phyloP scores from a whole-genome alignment of 1,140 invertebrate species.

The Stenopsyche tienmushanensis region DNA sequence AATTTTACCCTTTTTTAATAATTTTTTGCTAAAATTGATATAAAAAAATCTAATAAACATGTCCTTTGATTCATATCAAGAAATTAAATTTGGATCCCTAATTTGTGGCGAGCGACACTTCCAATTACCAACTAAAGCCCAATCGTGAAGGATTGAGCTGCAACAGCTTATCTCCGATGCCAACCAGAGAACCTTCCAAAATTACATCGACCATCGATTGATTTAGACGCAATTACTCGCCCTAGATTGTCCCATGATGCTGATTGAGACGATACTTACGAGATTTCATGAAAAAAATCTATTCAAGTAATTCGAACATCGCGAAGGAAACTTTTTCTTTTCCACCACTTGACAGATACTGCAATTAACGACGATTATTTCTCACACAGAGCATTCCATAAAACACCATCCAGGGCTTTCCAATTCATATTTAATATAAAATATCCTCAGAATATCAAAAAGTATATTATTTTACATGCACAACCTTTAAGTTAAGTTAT shows the following conservation, averaged over 20 bases:
- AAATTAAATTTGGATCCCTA: slow-evolving; percentile 38
- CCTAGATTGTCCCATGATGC: slow-evolving; percentile 33
- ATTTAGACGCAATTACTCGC: slow-evolving; percentile 39
- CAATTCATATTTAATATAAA: background rate
- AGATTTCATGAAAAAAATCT: background rate
- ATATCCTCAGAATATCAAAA: background rate
- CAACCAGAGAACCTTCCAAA: background rate
- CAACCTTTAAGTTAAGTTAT: background rate
- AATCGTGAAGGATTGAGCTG: slow-evolving; percentile 3
- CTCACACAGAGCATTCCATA: background rate
- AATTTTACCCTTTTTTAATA: too few species aligned
- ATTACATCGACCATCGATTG: slow-evolving; percentile 36
- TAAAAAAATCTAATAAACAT: too few species aligned
- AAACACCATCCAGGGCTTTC: background rate
- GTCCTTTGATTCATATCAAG: slow-evolving; percentile 21
- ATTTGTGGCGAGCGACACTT: slow-evolving; percentile 34
- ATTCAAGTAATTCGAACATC: background rate
- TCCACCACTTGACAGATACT: background rate
- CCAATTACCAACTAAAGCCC: slow-evolving; percentile 29
- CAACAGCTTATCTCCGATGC: slow-evolving; percentile 17
- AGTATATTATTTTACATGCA: background rate
- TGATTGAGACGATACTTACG: slow-evolving; percentile 3
- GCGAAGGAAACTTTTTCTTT: background rate
- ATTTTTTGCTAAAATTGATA: too few species aligned
- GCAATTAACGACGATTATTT: background rate